Evolutionary conservation across 2,888 invertebrate genomes (phyloP), one percentile per base, ranked within the genome.

Genomic region (Penaeus monodon): DNA sequence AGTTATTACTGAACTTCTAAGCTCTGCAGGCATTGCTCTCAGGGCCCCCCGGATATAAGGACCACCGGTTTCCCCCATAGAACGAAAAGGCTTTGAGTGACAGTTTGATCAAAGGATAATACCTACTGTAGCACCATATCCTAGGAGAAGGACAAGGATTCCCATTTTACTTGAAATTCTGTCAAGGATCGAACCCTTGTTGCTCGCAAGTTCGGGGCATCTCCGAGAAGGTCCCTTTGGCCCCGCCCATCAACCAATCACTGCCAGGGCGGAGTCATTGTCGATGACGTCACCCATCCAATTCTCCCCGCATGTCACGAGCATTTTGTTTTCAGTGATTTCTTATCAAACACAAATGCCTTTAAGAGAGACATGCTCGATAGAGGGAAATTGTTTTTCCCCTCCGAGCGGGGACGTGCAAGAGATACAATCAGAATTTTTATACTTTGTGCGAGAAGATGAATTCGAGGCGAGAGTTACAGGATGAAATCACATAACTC

Each of bases 221-320:
- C 76, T 64, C 49, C 29, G 44, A 38, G 76, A 33, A 65, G 74
- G 66, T n/a, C 14, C n/a, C n/a, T n/a, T 44, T 81, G 38, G 81
- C 85, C 29, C 85, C 85, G 81, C 85, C 85, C 85, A 70, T 49
- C 76, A 57, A 29, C 85, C 85, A 85, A 85, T 85, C 81, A 81
- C 29, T 20, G 17, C 33, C 63, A 44, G 65, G 85, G 85, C 66
- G 76, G 85, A 65, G 81, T 22, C 65, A 17, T 24, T 27, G 44
- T 73, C 65, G 44, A 57, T 85, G 85, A 85, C 85, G 85, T 85
- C 81, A 85, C 57, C 14, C 27, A n/a, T 65, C 57, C 85, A 80
- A 76, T 81, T 74, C 81, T 85, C 65, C 24, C 74, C 76, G 80
- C 79, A 63, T 85, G 85, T 85, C 85, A 85, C 85, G 85, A 81